Percentiles rank a stretch among this genome's conserved stretches.
Conservation (phyloP, 2,113 vertebrate genomes). For the Chelonoidis abingdonii region DNA sequence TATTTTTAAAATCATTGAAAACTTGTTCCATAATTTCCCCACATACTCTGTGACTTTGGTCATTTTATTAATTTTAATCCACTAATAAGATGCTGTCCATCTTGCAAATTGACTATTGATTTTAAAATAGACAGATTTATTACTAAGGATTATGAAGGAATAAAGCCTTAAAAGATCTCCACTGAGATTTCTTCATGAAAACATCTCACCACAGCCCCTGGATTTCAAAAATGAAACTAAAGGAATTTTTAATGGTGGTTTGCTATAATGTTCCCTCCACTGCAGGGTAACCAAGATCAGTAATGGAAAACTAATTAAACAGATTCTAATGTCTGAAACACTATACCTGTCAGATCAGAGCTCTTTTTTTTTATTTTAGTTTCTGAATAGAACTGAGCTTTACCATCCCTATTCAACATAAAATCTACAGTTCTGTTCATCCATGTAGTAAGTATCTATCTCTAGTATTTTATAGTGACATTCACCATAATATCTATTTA, state of each 20-base stretch:
- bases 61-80: background rate
- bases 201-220: background rate
- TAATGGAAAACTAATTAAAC: background rate
- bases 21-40: background rate
- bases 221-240: slow-evolving; percentile 19
- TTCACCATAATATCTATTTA: background rate
- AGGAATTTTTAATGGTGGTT: background rate
- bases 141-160: background rate
- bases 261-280: background rate
- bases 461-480: background rate
- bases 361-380: background rate
- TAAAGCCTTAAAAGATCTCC: slow-evolving; percentile 1
- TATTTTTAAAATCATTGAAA: background rate
- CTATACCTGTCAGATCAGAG: background rate
- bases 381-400: background rate
- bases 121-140: background rate
- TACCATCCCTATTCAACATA: background rate
- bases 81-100: background rate
- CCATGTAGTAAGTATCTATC: background rate
- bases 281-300: background rate
- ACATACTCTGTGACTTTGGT: background rate
- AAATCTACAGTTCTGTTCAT: background rate
- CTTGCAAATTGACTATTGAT: background rate
- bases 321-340: background rate
- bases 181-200: slow-evolving; percentile 32